A percentile compares a stretch with the other conserved stretches of the same genome.
These are phyloP conservation scores for Herpailurus yagouaroundi DNA, from an alignment of 2,113 vertebrate genomes.

Conservation along the genomic window DNA sequence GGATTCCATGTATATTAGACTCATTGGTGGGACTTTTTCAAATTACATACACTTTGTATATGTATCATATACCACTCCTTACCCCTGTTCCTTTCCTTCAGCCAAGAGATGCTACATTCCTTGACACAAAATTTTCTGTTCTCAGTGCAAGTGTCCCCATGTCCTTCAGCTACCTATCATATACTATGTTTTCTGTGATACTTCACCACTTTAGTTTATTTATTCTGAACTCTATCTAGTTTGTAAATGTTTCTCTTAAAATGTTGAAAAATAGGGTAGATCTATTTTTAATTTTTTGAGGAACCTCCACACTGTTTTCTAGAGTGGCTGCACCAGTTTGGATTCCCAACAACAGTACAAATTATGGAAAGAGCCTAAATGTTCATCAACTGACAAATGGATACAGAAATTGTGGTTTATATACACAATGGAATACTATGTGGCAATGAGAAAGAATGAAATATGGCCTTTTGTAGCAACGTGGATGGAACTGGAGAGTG, in stretches of 20 bases:
- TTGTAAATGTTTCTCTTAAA: constrained; percentile 48
- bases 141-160: neutral
- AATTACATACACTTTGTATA: neutral
- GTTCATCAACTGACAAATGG: too few relatives aligned
- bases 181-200: neutral
- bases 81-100: neutral
- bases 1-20: neutral
- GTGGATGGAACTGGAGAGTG: too few relatives aligned
- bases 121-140: neutral
- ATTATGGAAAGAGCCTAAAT: too few relatives aligned
- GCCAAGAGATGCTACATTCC: neutral
- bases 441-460: too few relatives aligned
- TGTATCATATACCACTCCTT: neutral
- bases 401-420: too few relatives aligned
- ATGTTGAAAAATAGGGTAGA: neutral
- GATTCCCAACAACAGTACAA: too few relatives aligned
- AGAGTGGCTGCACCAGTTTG: too few relatives aligned
- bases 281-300: too few relatives aligned
- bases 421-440: too few relatives aligned
- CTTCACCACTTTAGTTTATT: neutral
- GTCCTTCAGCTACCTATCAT: neutral
- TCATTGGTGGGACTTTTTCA: neutral
- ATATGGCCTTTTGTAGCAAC: too few relatives aligned
- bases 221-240: neutral
- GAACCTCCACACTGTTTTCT: too few relatives aligned